Base-by-base conservation (phyloP, 2,113 vertebrate species). In the Miniopterus natalensis region DNA sequence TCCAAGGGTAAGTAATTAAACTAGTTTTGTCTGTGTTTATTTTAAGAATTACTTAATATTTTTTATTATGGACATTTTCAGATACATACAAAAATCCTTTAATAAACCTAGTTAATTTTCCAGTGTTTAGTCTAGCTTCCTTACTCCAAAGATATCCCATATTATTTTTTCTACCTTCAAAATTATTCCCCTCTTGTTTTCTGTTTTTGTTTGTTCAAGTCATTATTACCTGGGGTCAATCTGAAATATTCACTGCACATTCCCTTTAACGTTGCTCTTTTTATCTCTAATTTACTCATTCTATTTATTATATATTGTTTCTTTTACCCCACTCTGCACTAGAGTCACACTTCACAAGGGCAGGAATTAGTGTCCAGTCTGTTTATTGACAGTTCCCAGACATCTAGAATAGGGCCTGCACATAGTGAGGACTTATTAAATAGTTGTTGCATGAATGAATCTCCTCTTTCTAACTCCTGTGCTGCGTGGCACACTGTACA, bases 1-100 rank as follows among this genome's bases (percentile, higher is more conserved):
- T 42, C 99, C 99, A 7, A 98, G 99, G 98, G 99, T 99, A 98
- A 98, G 99, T 97, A 73, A n/a, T 75, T 87, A 47, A 63, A 57
- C 3, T 87, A 55, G 17, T 78, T 92, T 94, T 75, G 47, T 42
- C 49, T 86, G 45, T 36, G 6, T 45, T 92, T 89, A 53, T 83
- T 87, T 94, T n/a, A 89, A 86, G 49, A 4, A 27, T 88, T 79
- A 66, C 61, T 90, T 73, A 36, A 66, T 57, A 13, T 63, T 31
- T 94, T 94, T 75, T 59, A 51, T 74, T 77, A 31, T 36, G 55
- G 53, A 51, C 14, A 20, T 77, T 79, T 96, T 81, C 59, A 68
- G 15, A n/a, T 71, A 49, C 8, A 51, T 12, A 63, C 13, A 92
- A 3, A 94, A 61, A 47, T 86, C 71, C 6, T 81, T 9, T 13